phyloP scores from a whole-genome alignment of 2,888 invertebrate species.

The Agrypnus murinus region DNA sequence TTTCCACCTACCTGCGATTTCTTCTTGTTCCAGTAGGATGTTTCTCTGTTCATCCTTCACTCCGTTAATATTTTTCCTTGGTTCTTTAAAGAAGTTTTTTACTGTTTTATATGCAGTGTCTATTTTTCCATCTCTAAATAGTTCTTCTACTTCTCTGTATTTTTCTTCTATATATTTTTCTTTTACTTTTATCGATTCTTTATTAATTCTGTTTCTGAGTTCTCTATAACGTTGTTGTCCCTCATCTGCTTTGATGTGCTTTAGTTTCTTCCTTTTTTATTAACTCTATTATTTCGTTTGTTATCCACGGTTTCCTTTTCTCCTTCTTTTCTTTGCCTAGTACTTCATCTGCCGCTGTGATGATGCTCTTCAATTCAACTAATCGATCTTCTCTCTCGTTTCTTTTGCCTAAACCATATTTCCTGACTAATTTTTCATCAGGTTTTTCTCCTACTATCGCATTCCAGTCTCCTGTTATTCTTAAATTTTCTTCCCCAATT shows the following conservation, averaged over 20 bases:
- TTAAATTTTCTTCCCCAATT: neutral
- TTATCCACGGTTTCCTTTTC: conserved; percentile 14
- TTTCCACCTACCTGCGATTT: no score
- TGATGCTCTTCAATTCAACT: conserved; percentile 9
- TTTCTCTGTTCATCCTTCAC: neutral
- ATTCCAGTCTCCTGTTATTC: neutral
- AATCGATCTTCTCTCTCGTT: no score
- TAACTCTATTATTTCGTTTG: conserved; percentile 5
- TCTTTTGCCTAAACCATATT: no score
- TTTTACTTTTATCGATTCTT: no score
- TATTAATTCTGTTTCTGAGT: no score
- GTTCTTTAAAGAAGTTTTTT: no score
- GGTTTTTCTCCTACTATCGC: neutral
- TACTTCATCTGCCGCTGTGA: conserved; percentile 14
- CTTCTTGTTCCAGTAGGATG: conserved; percentile 1
- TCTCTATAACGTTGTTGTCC: conserved; percentile 20
- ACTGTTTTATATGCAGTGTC: no score
- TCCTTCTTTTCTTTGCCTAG: conserved; percentile 8
- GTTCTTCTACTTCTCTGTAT: no score
- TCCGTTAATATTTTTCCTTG: conserved; percentile 1
- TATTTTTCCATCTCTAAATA: no score
- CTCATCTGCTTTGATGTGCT: conserved; percentile 14
- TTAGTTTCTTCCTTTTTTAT: conserved; percentile 1
- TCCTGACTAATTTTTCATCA: no score
- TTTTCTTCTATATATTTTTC: no score